A percentile compares a stretch with the other conserved stretches of the same genome.
These are phyloP conservation scores for Neotoxoptera formosana DNA, from an alignment of 1,140 invertebrate genomes.

Conservation along the genomic window DNA sequence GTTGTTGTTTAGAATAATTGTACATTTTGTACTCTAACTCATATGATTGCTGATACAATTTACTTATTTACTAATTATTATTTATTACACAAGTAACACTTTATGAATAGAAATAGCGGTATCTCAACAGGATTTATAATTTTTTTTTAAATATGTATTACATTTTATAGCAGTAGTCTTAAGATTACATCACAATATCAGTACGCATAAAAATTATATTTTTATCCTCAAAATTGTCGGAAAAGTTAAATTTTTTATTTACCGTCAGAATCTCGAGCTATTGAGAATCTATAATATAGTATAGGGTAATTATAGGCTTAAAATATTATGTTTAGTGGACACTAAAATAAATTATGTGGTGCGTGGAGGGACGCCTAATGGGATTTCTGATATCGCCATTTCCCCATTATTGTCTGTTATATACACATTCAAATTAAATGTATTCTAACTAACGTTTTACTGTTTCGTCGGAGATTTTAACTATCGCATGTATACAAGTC, in stretches of 20 bases:
- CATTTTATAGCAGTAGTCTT: not conserved
- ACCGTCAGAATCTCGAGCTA: not conserved
- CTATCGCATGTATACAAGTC: not conserved
- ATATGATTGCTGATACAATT: no score
- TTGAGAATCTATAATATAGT: not conserved
- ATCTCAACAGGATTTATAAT: no score
- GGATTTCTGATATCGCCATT: not conserved
- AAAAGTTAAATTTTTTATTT: not conserved
- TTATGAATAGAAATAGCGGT: no score
- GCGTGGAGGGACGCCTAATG: not conserved
- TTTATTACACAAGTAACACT: no score
- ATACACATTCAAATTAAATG: not conserved
- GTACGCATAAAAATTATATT: not conserved
- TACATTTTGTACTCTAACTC: no score
- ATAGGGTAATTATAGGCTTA: not conserved
- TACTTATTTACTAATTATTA: no score
- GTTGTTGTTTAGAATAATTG: no score
- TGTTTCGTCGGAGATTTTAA: not conserved
- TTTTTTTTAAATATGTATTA: not conserved
- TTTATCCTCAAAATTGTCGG: not conserved
- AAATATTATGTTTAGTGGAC: slow-evolving; percentile 12
- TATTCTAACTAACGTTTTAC: slow-evolving; percentile 1
- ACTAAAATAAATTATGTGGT: not conserved
- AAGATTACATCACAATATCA: not conserved
- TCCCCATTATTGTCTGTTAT: not conserved